phyloP scores from a whole-genome alignment of 2,888 invertebrate genomes.

The Sialis lutaria region DNA sequence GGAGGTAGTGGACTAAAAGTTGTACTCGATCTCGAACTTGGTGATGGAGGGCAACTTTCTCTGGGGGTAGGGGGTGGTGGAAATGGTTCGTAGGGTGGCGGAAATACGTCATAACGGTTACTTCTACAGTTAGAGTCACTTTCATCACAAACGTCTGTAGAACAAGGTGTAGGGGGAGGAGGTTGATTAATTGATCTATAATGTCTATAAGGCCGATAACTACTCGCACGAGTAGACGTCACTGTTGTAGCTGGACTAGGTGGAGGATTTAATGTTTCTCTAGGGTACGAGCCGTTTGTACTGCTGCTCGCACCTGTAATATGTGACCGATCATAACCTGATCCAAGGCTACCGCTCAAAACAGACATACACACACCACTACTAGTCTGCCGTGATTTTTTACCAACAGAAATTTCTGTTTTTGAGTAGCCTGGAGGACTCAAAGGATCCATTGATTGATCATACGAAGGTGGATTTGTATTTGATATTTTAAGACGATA shows the following conservation, averaged over 20 bases:
- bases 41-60: slow-evolving; percentile 47
- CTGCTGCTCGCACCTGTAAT: slow-evolving; percentile 48
- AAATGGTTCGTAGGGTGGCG: slow-evolving; percentile 30
- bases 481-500: slow-evolving; percentile 30
- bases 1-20: slow-evolving; percentile 68
- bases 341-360: slow-evolving; percentile 40
- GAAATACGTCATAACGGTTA: slow-evolving; percentile 18
- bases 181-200: slow-evolving; percentile 64
- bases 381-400: slow-evolving; percentile 18
- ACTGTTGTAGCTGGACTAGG: slow-evolving; percentile 75
- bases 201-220: slow-evolving; percentile 58
- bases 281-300: slow-evolving; percentile 58
- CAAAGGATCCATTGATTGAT: slow-evolving; percentile 47
- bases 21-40: slow-evolving; percentile 58
- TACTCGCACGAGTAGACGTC: slow-evolving; percentile 32
- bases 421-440: slow-evolving; percentile 26
- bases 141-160: slow-evolving; percentile 85
- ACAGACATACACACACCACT: slow-evolving; percentile 46
- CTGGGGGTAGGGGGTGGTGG: slow-evolving; percentile 62
- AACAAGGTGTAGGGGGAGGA: slow-evolving; percentile 88
- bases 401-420: slow-evolving; percentile 11
- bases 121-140: slow-evolving; percentile 54
- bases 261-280: slow-evolving; percentile 76
- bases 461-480: slow-evolving; percentile 26
- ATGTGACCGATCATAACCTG: slow-evolving; percentile 49